Conservation (phyloP, 2,888 invertebrate species). For the Chloroclysta siterata region DNA sequence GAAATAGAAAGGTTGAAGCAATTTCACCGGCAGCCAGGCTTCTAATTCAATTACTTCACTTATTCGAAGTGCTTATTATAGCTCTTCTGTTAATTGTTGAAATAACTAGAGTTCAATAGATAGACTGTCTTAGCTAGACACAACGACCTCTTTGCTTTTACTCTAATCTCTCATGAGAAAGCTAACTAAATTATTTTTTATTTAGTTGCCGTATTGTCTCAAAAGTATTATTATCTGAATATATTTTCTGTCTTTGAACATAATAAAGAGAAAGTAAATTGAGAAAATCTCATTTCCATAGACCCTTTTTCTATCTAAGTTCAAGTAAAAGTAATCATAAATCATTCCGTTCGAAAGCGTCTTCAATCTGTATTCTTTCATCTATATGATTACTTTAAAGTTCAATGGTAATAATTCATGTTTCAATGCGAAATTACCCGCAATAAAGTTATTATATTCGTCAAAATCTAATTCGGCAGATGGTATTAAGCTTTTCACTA, state of each 20-base stretch:
- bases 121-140: not conserved
- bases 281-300: conserved; percentile 7
- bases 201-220: no score
- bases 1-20: conserved; percentile 58
- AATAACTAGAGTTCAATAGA: conserved; percentile 15
- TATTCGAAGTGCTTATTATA: conserved; percentile 45
- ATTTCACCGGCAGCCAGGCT: conserved; percentile 55
- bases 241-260: not conserved
- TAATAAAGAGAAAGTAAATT: conserved; percentile 11
- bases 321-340: conserved; percentile 28
- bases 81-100: conserved; percentile 21
- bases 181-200: not conserved
- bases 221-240: no score
- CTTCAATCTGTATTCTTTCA: conserved; percentile 20
- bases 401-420: conserved; percentile 23
- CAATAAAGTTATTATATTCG: conserved; percentile 34
- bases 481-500: conserved; percentile 15
- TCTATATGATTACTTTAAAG: conserved; percentile 27
- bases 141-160: not conserved
- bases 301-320: conserved; percentile 9
- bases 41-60: conserved; percentile 66
- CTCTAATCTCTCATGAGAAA: not conserved
- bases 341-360: conserved; percentile 24
- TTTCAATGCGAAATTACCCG: conserved; percentile 20
- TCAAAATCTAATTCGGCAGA: conserved; percentile 20